Evolutionary conservation across 2,888 invertebrate genomes (phyloP).

Genomic region (Rhagonycha fulva): DNA sequence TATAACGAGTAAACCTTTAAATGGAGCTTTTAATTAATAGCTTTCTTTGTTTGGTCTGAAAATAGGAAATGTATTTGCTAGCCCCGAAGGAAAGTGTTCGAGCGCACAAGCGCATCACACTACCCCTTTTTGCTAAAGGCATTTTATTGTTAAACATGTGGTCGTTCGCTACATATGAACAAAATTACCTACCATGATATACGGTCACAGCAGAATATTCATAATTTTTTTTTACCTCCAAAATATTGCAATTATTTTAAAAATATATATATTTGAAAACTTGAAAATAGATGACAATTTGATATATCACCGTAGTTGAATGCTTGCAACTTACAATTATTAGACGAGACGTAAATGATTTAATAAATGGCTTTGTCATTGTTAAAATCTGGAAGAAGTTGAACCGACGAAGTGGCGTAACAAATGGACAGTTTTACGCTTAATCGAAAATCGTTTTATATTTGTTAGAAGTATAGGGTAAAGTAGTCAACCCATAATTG

Average conservation of each 20-base stretch:
- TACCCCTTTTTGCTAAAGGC: slow-evolving; percentile 38
- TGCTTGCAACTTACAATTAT: background rate
- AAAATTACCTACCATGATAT: background rate
- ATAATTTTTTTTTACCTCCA: background rate
- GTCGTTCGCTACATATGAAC: background rate
- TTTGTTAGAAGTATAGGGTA: background rate
- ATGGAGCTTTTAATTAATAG: slow-evolving; percentile 56
- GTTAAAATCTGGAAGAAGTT: background rate
- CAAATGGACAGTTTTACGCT: slow-evolving; percentile 24
- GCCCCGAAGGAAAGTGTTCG: slow-evolving; percentile 49
- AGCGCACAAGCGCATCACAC: slow-evolving; percentile 47
- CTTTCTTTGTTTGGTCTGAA: slow-evolving; percentile 56
- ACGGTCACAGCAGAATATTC: background rate
- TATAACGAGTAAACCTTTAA: slow-evolving; percentile 52
- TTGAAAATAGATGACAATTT: background rate
- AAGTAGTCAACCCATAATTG: background rate
- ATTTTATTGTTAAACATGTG: slow-evolving; percentile 19
- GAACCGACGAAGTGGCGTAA: slow-evolving; percentile 16
- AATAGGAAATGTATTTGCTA: slow-evolving; percentile 49
- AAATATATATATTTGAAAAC: background rate
- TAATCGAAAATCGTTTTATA: slow-evolving; percentile 24
- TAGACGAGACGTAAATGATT: background rate
- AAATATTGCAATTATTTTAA: background rate
- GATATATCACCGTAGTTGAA: background rate
- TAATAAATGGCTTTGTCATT: background rate